Evolutionary conservation across 2,888 invertebrate species (phyloP), one percentile per base, ranked within the genome.

Genomic region (Hemicrepidius hirtus): DNA sequence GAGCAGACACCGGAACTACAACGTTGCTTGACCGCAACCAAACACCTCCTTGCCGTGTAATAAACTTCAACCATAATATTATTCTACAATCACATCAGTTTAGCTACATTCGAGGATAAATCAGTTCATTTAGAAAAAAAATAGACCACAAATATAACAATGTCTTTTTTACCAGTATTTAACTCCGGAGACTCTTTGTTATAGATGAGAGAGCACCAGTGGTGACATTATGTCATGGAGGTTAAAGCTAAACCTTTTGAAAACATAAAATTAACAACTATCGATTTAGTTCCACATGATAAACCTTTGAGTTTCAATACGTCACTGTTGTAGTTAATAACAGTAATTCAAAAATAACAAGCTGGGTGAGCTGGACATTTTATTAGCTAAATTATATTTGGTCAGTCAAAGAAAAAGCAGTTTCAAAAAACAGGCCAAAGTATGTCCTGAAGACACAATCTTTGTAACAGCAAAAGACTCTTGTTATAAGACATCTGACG

Each of bases 401-500:
- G 71, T 68, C 71, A 71, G 10, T 69, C n/a, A 10, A 64, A 53
- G 59, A 50, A 57, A 28, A 57, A 57, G 18, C 18, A 10, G 16
- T n/a, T 37, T 12, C 9, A 20, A 7, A 59, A 71, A 62, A 57
- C 40, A 68, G 63, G 20, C 28, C 64, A 72, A 73, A 68, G 64
- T 40, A 21, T 73, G 59, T 65, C 71, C 71, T 49, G 35, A 71
- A 73, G 73, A 73, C 72, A 76, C 74, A 77, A 77, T 70, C 74
- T 76, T 75, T 74, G 76, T 72, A 69, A 75, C 75, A 74, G 53
- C 60, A 59, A 74, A 71, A 68, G 77, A 76, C 73, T 76, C 76
- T 77, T 74, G 79, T 78, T 75, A 78, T 72, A 77, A 76, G 78
- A 82, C 80, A 81, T 82, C 81, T 81, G 81, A 81, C 80, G 81